Percentiles rank a stretch among this genome's conserved stretches.
phyloP scores from a whole-genome alignment of 2,113 vertebrate genomes.

The Tragelaphus strepsiceros region DNA sequence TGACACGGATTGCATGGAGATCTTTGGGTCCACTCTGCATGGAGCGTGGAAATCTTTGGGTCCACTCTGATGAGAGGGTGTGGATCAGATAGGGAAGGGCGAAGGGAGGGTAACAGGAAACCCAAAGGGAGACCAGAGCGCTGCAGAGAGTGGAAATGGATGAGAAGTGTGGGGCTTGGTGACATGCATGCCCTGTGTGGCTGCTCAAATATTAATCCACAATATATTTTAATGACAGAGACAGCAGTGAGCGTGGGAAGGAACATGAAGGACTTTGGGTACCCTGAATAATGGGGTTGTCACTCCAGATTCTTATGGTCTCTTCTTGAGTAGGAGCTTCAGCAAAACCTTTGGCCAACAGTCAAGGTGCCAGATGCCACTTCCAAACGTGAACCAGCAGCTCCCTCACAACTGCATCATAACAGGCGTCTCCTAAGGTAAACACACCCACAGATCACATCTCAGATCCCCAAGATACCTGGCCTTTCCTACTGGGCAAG shows the following conservation, averaged over 20 bases:
- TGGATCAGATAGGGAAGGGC: background rate
- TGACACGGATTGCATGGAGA: rapidly evolving
- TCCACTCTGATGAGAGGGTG: background rate
- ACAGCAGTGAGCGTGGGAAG: conserved; percentile 40
- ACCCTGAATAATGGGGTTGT: conserved; percentile 39
- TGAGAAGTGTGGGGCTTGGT: background rate
- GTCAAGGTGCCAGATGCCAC: background rate
- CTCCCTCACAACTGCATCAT: rapidly evolving
- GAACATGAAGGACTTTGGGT: conserved; percentile 21
- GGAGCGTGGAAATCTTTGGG: rapidly evolving
- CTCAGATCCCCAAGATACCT: background rate
- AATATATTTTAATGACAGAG: conserved; percentile 67
- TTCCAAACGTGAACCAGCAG: rapidly evolving
- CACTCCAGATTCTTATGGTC: background rate
- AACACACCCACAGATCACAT: rapidly evolving
- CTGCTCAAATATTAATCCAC: conserved; percentile 70
- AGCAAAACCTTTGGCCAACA: background rate
- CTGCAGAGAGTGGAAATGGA: background rate
- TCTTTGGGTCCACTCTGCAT: too few relatives aligned
- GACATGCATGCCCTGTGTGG: background rate
- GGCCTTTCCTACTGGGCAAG: rapidly evolving
- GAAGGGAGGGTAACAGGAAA: background rate
- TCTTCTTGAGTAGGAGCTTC: conserved; percentile 12
- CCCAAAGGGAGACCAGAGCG: background rate
- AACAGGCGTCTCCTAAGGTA: background rate